Base-by-base conservation (phyloP, 2,113 vertebrate genomes). In the Gymnobelideus leadbeateri region DNA sequence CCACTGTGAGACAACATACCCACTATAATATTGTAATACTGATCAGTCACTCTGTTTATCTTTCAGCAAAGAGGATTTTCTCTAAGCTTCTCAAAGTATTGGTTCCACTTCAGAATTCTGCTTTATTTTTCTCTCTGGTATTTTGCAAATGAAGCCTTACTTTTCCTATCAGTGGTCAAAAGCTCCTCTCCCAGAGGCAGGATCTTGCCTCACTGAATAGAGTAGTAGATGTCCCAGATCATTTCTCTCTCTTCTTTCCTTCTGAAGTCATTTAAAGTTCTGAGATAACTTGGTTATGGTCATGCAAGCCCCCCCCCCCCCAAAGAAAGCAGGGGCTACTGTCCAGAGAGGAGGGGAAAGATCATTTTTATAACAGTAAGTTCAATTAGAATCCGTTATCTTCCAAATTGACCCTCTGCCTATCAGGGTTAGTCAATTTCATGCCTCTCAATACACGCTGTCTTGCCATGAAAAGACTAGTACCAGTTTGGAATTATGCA, bases 401-500 rank as follows among this genome's bases (percentile, higher is more conserved):
- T 96, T 92, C 89, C 47, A 92, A 52, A 46, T 92, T 3, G 10
- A 90, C 92, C 52, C 93, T 61, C 50, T 91, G 68, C 54, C 97
- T 92, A 61, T 94, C 95, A 51, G 92, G 94, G 94, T 97, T 89
- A 97, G 94, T 97, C 98, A 98, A 96, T 97, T 97, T 51, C 37
- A 47, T 95, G 89, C 91, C 89, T 94, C 96, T 97, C 97, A 96
- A 43, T 96, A 96, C 96, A 95, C 96, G 92, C 92, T 92, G 91
- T 94, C 95, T 93, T 96, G 92, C 98, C 98, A 94, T 98, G 97
- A 98, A 97, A 97, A 97, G 97, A 95, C 91, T 92, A 52, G 55
- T 0, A 0, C 43, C 0, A 68, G 31, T 68, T 68, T 68, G 61
- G 61, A 68, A 68, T 68, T 16, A 37, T 68, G 25, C 25, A 55